Evolutionary conservation across 2,797 vertebrate genomes (phyloP).

Genomic region (Rhyacichthys aspro): DNA sequence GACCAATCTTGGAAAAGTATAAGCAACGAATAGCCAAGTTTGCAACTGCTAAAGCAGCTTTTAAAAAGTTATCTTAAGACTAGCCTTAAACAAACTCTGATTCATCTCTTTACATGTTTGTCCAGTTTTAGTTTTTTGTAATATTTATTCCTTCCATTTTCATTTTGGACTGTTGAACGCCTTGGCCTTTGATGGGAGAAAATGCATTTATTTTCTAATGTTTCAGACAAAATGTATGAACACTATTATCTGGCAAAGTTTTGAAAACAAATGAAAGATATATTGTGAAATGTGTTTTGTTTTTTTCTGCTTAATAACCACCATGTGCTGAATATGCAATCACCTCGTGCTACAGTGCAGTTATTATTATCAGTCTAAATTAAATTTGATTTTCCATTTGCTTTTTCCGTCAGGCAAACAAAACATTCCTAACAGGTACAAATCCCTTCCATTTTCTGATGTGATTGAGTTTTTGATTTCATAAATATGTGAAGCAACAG

Average conservation of each 20-base stretch:
- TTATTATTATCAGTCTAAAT: conserved; percentile 15
- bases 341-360: neutral
- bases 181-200: too few species aligned
- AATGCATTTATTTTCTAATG: neutral
- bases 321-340: conserved; percentile 2
- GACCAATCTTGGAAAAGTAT: too few species aligned
- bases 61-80: too few species aligned
- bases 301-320: neutral
- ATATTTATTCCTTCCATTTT: too few species aligned
- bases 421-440: neutral
- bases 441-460: conserved; percentile 1
- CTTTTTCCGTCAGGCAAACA: conserved; percentile 1
- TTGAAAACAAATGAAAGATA: neutral
- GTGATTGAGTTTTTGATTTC: conserved; percentile 11
- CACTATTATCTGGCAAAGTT: neutral
- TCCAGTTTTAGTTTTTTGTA: too few species aligned
- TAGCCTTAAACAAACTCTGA: too few species aligned
- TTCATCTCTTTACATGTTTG: too few species aligned
- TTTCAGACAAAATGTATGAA: neutral
- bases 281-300: neutral
- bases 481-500: neutral
- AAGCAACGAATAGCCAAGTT: too few species aligned
- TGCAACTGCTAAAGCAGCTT: too few species aligned
- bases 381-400: conserved; percentile 7
- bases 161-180: too few species aligned